Evolutionary conservation across 2,888 invertebrate genomes (phyloP), one percentile per base, ranked within the genome.

Genomic region (Habrosyne pyritoides): DNA sequence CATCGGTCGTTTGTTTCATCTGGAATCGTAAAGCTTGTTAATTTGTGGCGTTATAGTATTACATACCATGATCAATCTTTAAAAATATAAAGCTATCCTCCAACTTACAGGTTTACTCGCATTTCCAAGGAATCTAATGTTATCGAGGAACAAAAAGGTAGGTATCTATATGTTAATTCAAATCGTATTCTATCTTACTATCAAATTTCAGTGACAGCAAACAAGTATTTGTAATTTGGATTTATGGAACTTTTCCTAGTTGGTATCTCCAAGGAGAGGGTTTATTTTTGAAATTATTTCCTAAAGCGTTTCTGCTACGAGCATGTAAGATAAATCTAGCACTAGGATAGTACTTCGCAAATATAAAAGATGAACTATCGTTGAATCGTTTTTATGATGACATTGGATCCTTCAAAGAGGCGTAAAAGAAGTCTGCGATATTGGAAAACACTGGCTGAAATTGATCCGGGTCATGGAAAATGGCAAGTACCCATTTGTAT

Each of bases 1-100:
- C 91, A 91, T 0, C 91, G 81, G 56, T 91, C 91, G 48, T 83
- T 83, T 1, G 86, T 79, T 51, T 92, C 91, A 72, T 92, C 91
- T 92, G 73, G 3, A 72, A 69, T 5, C 10, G 21, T 18, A 54
- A 10, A 21, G 14, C 22, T 48, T 42, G 33, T 33, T 6, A 24
- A 12, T 22, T n/a, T 2, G 12, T 47, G 22, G 2, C 5, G 14
- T 12, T 14, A 36, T 12, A 12, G 5, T 36, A 5, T 36, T 7
- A 6, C 24, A 3, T 24, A n/a, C n/a, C 0, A 7, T 28, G 7
- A 0, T 7, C 8, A 2, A 28, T 2, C 28, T 28, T 0, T 28
- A 1, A 0, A 8, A 28, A 6, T 28, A 28, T 28, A 10, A 28
- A 28, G 6, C 28, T 28, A 8, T n/a, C n/a, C n/a, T n/a, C n/a